Conservation (phyloP, 2,113 vertebrate genomes). For the Corydoras maculifer region DNA sequence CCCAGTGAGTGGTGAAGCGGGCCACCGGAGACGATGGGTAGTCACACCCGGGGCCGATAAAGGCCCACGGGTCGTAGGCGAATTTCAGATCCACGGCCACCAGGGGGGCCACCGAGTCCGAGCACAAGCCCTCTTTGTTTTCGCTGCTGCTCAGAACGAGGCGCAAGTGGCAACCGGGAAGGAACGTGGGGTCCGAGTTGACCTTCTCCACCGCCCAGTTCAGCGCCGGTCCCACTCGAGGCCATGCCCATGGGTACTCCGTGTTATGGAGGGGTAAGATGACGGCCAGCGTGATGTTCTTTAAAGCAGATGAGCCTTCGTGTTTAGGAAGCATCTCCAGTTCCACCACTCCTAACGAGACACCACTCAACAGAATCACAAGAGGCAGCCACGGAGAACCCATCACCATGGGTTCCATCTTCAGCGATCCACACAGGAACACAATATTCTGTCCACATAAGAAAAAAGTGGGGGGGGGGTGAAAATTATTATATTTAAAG, state of each 20-base stretch:
- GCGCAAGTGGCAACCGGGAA: constrained; percentile 60
- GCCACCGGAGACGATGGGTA: constrained; percentile 79
- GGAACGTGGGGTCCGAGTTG: constrained; percentile 60
- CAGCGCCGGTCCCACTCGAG: constrained; percentile 79
- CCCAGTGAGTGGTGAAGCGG: constrained; percentile 80
- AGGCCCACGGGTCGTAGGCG: constrained; percentile 70
- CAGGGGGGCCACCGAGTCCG: constrained; percentile 75
- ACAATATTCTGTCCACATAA: constrained; percentile 12
- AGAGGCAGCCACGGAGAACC: constrained; percentile 27
- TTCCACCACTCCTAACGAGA: constrained; percentile 34
- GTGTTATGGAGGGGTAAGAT: constrained; percentile 79
- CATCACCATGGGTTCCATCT: constrained; percentile 19
- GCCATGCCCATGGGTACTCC: constrained; percentile 87
- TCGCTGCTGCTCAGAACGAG: constrained; percentile 76
- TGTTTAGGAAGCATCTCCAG: background rate
- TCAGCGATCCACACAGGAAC: background rate
- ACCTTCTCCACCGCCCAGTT: constrained; percentile 62
- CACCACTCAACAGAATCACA: constrained; percentile 33
- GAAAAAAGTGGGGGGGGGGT: background rate
- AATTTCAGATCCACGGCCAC: constrained; percentile 79
- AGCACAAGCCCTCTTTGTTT: constrained; percentile 71
- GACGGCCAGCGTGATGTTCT: constrained; percentile 74
- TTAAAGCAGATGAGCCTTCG: constrained; percentile 7
- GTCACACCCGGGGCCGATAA: constrained; percentile 82
- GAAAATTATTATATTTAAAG: no score